phyloP scores from a whole-genome alignment of 1,140 invertebrate species.

The Sitophilus oryzae region DNA sequence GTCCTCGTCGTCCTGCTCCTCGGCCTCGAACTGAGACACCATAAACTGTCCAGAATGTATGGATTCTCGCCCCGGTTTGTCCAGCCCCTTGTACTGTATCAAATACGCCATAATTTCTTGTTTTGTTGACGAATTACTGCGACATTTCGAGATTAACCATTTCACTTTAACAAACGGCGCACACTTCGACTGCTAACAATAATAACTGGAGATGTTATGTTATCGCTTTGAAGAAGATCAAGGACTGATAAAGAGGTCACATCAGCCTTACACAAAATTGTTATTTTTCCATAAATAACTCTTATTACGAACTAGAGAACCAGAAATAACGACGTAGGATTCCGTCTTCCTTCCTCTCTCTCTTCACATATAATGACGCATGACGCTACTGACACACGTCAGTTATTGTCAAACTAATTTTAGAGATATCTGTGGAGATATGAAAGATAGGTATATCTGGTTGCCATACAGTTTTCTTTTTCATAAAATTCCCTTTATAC shows the following conservation, averaged over 20 bases:
- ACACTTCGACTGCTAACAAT: slow-evolving; percentile 28
- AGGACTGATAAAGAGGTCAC: slow-evolving; percentile 45
- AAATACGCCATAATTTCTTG: slow-evolving; percentile 24
- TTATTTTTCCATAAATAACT: slow-evolving; percentile 39
- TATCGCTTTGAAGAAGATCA: slow-evolving; percentile 41
- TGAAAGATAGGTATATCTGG: no score
- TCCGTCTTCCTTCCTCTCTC: slow-evolving; percentile 5
- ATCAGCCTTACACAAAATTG: slow-evolving; percentile 26
- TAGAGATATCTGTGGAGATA: no score
- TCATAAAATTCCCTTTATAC: no score
- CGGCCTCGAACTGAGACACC: slow-evolving; percentile 93
- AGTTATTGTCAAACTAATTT: no score
- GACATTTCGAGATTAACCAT: slow-evolving; percentile 13
- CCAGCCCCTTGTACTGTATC: slow-evolving; percentile 24
- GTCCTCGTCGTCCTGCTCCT: slow-evolving; percentile 83
- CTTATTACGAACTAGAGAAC: slow-evolving; percentile 23
- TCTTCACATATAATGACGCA: background rate
- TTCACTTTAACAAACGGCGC: slow-evolving; percentile 6
- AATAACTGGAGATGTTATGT: slow-evolving; percentile 19
- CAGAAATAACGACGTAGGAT: slow-evolving; percentile 7
- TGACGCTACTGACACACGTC: background rate
- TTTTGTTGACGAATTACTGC: slow-evolving; percentile 22
- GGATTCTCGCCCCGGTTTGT: slow-evolving; percentile 52
- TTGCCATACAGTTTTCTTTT: no score
- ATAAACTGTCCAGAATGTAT: slow-evolving; percentile 98